Conservation (phyloP, 2,113 vertebrate genomes). For the Sardina pilchardus region DNA sequence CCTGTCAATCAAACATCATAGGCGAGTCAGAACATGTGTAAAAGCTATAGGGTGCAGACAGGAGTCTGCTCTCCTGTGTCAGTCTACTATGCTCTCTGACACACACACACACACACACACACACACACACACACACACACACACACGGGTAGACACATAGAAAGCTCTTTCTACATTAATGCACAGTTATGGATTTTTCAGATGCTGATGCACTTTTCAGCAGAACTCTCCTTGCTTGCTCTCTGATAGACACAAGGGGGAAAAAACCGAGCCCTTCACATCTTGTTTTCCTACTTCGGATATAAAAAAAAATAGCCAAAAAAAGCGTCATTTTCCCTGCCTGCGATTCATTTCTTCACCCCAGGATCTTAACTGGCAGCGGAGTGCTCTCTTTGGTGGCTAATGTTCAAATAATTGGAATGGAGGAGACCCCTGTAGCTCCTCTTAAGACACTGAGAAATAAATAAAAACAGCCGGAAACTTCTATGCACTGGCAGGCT, state of each 20-base stretch:
- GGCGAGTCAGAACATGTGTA: constrained; percentile 16
- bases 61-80: not conserved
- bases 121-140: not conserved
- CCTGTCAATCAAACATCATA: constrained; percentile 23
- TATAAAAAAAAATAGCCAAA: constrained; percentile 15
- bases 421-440: constrained; percentile 27
- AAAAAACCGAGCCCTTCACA: not conserved
- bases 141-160: not conserved
- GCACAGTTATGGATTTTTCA: constrained; percentile 38
- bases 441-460: constrained; percentile 38
- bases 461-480: constrained; percentile 20
- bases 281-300: not conserved
- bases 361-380: constrained; percentile 42
- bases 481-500: not conserved
- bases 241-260: constrained; percentile 29
- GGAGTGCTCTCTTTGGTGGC: constrained; percentile 32
- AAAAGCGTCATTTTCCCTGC: constrained; percentile 41
- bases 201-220: constrained; percentile 24
- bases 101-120: not conserved
- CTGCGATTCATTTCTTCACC: constrained; percentile 49
- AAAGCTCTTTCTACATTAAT: not conserved
- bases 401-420: constrained; percentile 42
- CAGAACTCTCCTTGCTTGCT: constrained; percentile 13
- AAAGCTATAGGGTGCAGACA: not conserved
- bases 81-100: not conserved